A percentile compares a stretch with the other conserved stretches of the same genome.
These are phyloP conservation scores for Camponotus pennsylvanicus DNA, from an alignment of 1,140 invertebrate genomes.

Conservation along the genomic window DNA sequence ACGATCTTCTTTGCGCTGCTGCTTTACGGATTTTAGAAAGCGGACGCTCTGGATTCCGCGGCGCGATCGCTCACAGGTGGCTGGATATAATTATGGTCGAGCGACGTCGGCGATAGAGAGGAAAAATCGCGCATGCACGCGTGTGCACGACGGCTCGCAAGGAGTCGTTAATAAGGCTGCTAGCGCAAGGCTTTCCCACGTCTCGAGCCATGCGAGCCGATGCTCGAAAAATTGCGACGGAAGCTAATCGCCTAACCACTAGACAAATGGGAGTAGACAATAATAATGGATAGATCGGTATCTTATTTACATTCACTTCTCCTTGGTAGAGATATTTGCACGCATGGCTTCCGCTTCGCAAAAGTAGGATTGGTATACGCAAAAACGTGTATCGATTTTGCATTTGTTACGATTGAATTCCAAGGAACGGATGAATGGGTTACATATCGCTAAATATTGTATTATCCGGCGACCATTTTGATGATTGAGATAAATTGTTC, in stretches of 20 bases:
- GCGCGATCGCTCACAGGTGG: conserved; percentile 55
- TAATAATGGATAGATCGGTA: conserved; percentile 6
- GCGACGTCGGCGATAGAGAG: conserved; percentile 37
- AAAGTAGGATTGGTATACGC: not conserved
- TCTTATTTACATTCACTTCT: not conserved
- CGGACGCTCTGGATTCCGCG: conserved; percentile 59
- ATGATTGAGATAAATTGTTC: conserved; percentile 47
- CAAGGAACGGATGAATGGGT: not conserved
- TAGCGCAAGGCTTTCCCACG: conserved; percentile 24
- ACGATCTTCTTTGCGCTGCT: conserved; percentile 52
- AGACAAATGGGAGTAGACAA: not conserved
- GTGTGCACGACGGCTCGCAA: not conserved
- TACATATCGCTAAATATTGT: conserved; percentile 30
- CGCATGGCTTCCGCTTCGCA: not conserved
- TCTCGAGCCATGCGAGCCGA: not conserved
- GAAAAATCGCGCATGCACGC: conserved; percentile 35
- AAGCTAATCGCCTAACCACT: not conserved
- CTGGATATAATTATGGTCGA: conserved; percentile 57
- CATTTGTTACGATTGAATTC: conserved; percentile 20
- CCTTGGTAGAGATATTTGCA: not conserved
- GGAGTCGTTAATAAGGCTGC: conserved; percentile 29
- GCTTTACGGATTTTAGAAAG: conserved; percentile 62
- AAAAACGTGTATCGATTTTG: not conserved
- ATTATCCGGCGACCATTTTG: conserved; percentile 43
- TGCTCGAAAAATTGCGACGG: conserved; percentile 33